phyloP scores from a whole-genome alignment of 2,113 vertebrate genomes.

The Burhinus oedicnemus region DNA sequence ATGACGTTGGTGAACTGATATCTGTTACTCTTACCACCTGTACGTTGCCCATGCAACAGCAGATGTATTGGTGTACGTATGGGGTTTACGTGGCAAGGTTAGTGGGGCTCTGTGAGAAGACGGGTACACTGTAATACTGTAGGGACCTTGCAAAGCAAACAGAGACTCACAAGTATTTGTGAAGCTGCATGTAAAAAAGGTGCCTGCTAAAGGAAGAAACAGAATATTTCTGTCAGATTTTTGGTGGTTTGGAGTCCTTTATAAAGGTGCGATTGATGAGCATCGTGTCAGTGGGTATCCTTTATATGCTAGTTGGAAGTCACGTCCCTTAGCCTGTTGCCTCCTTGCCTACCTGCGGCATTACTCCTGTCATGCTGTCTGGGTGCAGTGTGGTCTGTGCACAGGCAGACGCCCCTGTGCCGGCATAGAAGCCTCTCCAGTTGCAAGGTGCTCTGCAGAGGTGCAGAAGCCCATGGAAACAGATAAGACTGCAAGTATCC shows the following conservation, averaged over 20 bases:
- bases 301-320: neutral
- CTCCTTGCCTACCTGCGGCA: neutral
- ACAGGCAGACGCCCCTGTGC: neutral
- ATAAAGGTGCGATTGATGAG: neutral
- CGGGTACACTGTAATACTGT: neutral
- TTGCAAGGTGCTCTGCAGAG: neutral
- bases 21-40: neutral
- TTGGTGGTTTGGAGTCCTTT: neutral
- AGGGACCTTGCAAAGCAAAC: neutral
- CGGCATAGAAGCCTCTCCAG: neutral
- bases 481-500: neutral
- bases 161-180: neutral
- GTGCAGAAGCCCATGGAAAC: neutral
- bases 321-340: neutral
- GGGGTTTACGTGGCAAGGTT: neutral
- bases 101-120: neutral
- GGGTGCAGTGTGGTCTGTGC: neutral
- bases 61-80: neutral
- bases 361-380: neutral
- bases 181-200: neutral
- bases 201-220: neutral
- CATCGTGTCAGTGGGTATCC: neutral
- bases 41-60: fast-evolving
- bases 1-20: neutral
- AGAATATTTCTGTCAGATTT: neutral